A percentile compares a stretch with the other conserved stretches of the same genome.
Conservation (phyloP, 2,888 invertebrate genomes). For the Phortica okadai region DNA sequence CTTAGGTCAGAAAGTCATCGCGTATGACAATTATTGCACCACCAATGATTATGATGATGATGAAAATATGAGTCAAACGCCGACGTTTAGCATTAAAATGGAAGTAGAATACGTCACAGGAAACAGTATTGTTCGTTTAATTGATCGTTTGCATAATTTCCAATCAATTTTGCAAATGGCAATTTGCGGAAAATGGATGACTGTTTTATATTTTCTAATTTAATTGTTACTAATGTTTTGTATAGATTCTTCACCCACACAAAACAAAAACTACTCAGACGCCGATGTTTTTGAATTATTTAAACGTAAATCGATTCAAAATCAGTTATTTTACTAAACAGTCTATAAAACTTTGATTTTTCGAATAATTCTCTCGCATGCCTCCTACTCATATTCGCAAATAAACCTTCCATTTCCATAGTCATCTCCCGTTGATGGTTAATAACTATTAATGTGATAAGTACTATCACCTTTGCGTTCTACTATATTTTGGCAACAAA, state of each 20-base stretch:
- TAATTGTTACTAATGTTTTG: not conserved
- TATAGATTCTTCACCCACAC: not conserved
- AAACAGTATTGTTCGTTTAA: not conserved
- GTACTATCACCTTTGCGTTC: too few relatives aligned
- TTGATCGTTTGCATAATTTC: slow-evolving; percentile 19
- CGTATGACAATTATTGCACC: not conserved
- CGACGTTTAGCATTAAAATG: not conserved
- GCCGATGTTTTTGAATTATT: too few relatives aligned
- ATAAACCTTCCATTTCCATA: too few relatives aligned
- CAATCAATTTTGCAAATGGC: not conserved
- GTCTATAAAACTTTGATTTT: too few relatives aligned
- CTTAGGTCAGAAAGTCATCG: not conserved
- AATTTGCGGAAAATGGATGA: not conserved
- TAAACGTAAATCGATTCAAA: too few relatives aligned
- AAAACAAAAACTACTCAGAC: not conserved
- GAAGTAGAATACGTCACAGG: not conserved
- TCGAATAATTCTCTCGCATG: too few relatives aligned
- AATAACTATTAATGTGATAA: too few relatives aligned
- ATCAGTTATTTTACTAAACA: too few relatives aligned
- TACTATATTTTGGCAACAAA: too few relatives aligned
- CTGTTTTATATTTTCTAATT: not conserved
- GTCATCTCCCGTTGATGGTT: too few relatives aligned
- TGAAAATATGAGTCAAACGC: not conserved
- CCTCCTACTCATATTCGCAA: too few relatives aligned
- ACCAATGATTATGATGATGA: not conserved